A percentile compares a stretch with the other conserved stretches of the same genome.
Evolutionary conservation across 2,113 vertebrate genomes (phyloP).

Genomic region (Seriola dumerili): DNA sequence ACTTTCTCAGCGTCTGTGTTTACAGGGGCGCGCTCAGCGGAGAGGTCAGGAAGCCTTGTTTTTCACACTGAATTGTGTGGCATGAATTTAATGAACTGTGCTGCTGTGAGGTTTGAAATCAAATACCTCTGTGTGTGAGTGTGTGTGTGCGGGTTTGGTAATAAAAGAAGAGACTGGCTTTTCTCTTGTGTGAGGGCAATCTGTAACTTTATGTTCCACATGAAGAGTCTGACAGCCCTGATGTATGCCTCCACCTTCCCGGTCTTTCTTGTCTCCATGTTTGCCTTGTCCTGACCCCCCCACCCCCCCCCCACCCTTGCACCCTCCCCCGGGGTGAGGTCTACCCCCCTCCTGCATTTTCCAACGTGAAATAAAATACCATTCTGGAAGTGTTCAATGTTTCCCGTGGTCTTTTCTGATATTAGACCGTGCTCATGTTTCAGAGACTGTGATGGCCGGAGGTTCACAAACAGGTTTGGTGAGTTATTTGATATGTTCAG

Average conservation of each 20-base stretch:
- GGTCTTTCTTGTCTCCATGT: conserved; percentile 62
- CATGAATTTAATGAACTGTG: conserved; percentile 30
- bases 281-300: conserved; percentile 61
- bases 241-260: conserved; percentile 25
- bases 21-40: conserved; percentile 14
- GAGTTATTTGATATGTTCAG: conserved; percentile 57
- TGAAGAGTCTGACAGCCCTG: conserved; percentile 28
- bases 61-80: background rate
- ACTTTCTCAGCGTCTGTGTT: conserved; percentile 40
- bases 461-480: conserved; percentile 47
- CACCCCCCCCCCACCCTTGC: background rate
- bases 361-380: conserved; percentile 78
- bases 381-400: conserved; percentile 58
- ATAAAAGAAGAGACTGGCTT: conserved; percentile 2
- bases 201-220: conserved; percentile 30
- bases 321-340: conserved; percentile 6
- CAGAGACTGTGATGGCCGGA: background rate
- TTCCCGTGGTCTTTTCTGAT: conserved; percentile 32
- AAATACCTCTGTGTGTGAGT: conserved; percentile 10
- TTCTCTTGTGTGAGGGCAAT: conserved; percentile 26
- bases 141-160: conserved; percentile 14
- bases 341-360: conserved; percentile 64
- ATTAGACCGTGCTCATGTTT: conserved; percentile 31
- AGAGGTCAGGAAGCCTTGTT: conserved; percentile 14
- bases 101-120: conserved; percentile 39